These are phyloP conservation scores for Rhodeus uyekii DNA, from an alignment of 2,797 vertebrate genomes.

Conservation along the genomic window DNA sequence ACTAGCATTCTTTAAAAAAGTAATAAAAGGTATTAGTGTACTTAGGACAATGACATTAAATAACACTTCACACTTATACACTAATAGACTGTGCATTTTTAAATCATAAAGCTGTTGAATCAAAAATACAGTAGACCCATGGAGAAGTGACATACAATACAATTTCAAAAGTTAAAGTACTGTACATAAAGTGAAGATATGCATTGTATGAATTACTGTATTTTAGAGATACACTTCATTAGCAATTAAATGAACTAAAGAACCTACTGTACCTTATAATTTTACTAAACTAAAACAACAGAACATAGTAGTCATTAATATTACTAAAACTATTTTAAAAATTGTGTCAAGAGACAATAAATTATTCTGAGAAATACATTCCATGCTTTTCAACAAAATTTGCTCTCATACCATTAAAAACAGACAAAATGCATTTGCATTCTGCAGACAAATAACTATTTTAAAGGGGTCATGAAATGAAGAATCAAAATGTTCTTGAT, in stretches of 20 bases:
- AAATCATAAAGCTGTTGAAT: slow-evolving; percentile 25
- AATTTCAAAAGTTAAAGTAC: slow-evolving; percentile 9
- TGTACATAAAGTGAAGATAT: slow-evolving; percentile 46
- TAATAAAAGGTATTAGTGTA: slow-evolving; percentile 28
- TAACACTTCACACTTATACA: slow-evolving; percentile 23
- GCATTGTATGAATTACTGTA: background rate
- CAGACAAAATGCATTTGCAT: slow-evolving; percentile 51
- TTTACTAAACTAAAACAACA: background rate
- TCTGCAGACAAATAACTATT: slow-evolving; percentile 45
- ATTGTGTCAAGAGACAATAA: slow-evolving; percentile 47
- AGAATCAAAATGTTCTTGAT: background rate
- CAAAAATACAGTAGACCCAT: slow-evolving; percentile 23
- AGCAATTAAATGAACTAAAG: background rate
- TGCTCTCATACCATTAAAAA: slow-evolving; percentile 38
- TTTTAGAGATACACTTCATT: slow-evolving; percentile 23
- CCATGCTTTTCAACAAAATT: slow-evolving; percentile 50
- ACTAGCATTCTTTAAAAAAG: slow-evolving; percentile 54
- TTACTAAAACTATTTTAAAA: slow-evolving; percentile 42
- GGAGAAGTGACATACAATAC: slow-evolving; percentile 32
- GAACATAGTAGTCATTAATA: slow-evolving; percentile 22
- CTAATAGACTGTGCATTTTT: slow-evolving; percentile 30
- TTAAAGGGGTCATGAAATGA: slow-evolving; percentile 1
- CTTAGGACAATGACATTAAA: slow-evolving; percentile 4
- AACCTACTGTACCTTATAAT: background rate
- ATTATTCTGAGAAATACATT: slow-evolving; percentile 54